These are phyloP conservation scores for Rotaria sp. DNA, from an alignment of 2,888 invertebrate genomes.

Conservation along the genomic window DNA sequence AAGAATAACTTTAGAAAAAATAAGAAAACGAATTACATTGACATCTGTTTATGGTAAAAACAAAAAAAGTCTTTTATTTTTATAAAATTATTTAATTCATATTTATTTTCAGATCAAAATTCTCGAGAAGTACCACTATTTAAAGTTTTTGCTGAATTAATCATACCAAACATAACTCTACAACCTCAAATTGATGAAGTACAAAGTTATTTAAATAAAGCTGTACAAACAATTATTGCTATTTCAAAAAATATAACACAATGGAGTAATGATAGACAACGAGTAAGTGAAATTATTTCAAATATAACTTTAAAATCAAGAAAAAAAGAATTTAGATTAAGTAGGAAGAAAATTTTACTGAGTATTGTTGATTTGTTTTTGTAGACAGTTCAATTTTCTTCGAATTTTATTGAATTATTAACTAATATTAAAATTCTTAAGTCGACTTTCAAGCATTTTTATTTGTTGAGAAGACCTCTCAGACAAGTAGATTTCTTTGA, in stretches of 20 bases:
- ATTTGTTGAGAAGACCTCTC: too few species aligned
- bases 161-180: slow-evolving; percentile 55
- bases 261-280: slow-evolving; percentile 66
- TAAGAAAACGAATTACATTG: slow-evolving; percentile 63
- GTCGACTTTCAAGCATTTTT: too few species aligned
- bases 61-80: not conserved
- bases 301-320: too few species aligned
- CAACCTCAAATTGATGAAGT: slow-evolving; percentile 64
- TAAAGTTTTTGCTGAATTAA: slow-evolving; percentile 65
- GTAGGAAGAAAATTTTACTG: too few species aligned
- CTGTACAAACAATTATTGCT: slow-evolving; percentile 65
- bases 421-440: too few species aligned
- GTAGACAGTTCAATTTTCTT: too few species aligned
- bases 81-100: not conserved
- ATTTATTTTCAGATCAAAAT: not conserved
- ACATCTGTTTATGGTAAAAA: slow-evolving; percentile 38
- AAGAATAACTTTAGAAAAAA: slow-evolving; percentile 70
- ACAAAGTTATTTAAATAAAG: slow-evolving; percentile 64
- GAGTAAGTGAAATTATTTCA: not conserved
- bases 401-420: too few species aligned
- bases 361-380: too few species aligned
- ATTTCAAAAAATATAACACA: slow-evolving; percentile 67
- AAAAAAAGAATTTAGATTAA: too few species aligned
- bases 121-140: slow-evolving; percentile 56
- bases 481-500: too few species aligned